A percentile compares a stretch with the other conserved stretches of the same genome.
Conservation (phyloP, 2,888 invertebrate species). For the Drosophila imparisetae region DNA sequence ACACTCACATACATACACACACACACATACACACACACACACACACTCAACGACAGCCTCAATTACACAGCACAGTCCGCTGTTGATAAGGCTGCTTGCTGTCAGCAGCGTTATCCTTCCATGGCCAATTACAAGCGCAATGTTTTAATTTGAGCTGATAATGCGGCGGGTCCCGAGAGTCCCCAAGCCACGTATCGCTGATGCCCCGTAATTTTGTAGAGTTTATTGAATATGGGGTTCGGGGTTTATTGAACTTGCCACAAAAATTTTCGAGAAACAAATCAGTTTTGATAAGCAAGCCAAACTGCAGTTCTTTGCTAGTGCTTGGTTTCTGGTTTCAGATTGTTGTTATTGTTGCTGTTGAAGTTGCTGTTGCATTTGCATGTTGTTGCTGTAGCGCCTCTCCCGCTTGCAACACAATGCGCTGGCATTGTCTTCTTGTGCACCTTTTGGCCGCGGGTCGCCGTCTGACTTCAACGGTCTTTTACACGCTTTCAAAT, state of each 20-base stretch:
- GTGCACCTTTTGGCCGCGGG: conserved; percentile 55
- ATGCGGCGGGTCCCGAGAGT: conserved; percentile 43
- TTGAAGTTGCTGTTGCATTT: conserved; percentile 1
- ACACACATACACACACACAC: conserved; percentile 3
- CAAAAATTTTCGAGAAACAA: conserved; percentile 39
- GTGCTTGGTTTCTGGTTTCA: conserved; percentile 24
- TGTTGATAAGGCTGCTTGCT: conserved; percentile 61
- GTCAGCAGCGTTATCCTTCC: conserved; percentile 73
- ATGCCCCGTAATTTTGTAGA: conserved; percentile 44
- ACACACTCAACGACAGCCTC: conserved; percentile 59
- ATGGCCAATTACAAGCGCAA: conserved; percentile 75
- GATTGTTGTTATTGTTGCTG: conserved; percentile 16
- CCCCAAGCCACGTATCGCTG: conserved; percentile 37
- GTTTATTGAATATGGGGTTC: conserved; percentile 41
- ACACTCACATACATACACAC: neutral
- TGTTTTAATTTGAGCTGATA: conserved; percentile 78
- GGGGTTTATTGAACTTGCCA: conserved; percentile 70
- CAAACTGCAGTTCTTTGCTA: conserved; percentile 5
- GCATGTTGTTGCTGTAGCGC: conserved; percentile 53
- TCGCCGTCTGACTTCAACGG: conserved; percentile 36
- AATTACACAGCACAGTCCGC: conserved; percentile 56
- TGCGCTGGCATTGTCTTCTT: conserved; percentile 63
- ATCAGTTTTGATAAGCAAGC: conserved; percentile 58
- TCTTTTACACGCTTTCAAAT: conserved; percentile 68
- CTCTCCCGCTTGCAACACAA: conserved; percentile 56